phyloP scores from a whole-genome alignment of 2,797 vertebrate species.

The Perodicticus potto region DNA sequence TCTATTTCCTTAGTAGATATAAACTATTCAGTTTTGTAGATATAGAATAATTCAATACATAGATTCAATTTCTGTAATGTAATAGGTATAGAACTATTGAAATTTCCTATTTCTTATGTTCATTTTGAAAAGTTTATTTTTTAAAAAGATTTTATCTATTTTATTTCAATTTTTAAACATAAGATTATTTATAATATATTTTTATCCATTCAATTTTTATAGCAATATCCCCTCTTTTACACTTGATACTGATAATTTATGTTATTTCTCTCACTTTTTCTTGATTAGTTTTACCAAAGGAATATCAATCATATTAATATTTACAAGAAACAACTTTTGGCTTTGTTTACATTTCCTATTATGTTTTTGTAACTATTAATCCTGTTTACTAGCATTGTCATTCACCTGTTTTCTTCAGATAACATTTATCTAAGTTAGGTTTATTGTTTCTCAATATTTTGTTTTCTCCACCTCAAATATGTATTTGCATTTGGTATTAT shows the following conservation, averaged over 20 bases:
- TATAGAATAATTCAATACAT: background rate
- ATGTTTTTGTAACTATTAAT: slow-evolving; percentile 9
- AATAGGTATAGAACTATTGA: background rate
- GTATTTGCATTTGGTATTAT: background rate
- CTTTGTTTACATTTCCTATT: background rate
- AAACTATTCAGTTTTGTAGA: background rate
- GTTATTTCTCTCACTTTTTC: background rate
- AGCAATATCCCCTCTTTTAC: background rate
- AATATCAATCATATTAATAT: slow-evolving; percentile 4
- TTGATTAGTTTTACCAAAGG: background rate
- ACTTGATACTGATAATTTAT: background rate
- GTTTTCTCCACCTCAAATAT: background rate
- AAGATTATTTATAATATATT: background rate
- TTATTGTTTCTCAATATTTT: slow-evolving; percentile 25
- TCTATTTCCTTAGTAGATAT: background rate
- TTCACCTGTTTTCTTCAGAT: slow-evolving; percentile 42
- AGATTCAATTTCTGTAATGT: slow-evolving; percentile 28
- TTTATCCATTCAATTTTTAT: background rate
- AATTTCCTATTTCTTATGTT: slow-evolving; percentile 3
- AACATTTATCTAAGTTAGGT: background rate
- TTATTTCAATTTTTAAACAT: background rate
- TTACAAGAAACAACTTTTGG: background rate
- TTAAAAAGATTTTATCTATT: background rate
- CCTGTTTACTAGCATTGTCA: background rate
- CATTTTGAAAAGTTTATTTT: slow-evolving; percentile 13